Evolutionary conservation across 1,140 invertebrate genomes (phyloP).

Genomic region (Rhopalosiphum padi): DNA sequence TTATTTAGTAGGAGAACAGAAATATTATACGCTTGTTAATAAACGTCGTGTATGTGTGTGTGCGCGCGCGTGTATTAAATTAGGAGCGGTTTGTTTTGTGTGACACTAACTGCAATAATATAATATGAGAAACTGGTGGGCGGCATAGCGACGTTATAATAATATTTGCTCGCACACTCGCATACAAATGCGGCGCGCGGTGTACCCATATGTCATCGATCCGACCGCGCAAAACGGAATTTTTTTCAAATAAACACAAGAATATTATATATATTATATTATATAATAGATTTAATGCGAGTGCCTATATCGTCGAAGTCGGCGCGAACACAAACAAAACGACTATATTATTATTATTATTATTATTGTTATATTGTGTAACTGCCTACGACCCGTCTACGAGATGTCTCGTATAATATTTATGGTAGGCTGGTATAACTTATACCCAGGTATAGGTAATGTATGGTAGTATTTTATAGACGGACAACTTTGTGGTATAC

Average conservation of each 20-base stretch:
- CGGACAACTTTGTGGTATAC: neutral
- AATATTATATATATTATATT: neutral
- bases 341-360: conserved; percentile 3
- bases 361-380: neutral
- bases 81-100: conserved; percentile 25
- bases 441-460: neutral
- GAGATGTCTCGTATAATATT: neutral
- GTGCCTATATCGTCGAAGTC: neutral
- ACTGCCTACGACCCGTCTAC: neutral
- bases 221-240: neutral
- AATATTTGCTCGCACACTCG: neutral
- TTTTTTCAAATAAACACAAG: neutral
- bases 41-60: neutral
- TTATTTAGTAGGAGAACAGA: neutral
- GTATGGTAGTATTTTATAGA: neutral
- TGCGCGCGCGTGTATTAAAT: neutral
- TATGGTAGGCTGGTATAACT: neutral
- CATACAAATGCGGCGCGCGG: neutral
- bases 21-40: neutral
- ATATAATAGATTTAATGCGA: neutral
- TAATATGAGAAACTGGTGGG: neutral
- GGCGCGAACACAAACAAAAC: neutral
- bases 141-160: neutral
- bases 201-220: no score
- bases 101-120: conserved; percentile 10